phyloP scores from a whole-genome alignment of 2,888 invertebrate species.

The Cantharis lateralis region DNA sequence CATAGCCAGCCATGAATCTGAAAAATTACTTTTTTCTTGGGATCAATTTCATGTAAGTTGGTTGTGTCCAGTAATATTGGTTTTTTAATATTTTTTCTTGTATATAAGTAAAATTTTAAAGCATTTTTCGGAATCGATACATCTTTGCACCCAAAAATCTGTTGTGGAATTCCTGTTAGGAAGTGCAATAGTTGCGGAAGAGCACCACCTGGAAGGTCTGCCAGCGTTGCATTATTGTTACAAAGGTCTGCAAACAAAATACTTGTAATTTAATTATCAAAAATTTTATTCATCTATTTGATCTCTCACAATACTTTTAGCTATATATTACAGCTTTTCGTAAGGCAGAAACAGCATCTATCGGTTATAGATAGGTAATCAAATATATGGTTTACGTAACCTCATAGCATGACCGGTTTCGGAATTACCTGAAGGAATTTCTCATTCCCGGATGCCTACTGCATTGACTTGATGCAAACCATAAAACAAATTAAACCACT shows the following conservation, averaged over 20 bases:
- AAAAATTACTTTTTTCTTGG: not conserved
- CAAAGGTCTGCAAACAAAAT: not conserved
- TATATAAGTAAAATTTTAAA: not conserved
- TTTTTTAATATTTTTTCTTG: not conserved
- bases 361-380: too few species aligned
- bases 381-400: too few species aligned
- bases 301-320: too few species aligned
- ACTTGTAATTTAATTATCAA: too few species aligned
- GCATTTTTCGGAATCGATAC: not conserved
- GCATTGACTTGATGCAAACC: too few species aligned
- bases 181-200: not conserved
- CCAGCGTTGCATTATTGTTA: not conserved
- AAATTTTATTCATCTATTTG: too few species aligned
- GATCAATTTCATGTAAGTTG: not conserved
- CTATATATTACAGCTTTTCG: too few species aligned
- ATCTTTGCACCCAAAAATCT: not conserved
- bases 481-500: too few species aligned
- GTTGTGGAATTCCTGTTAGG: not conserved
- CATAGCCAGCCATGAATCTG: constrained; percentile 14
- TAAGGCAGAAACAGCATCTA: too few species aligned
- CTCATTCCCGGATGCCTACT: too few species aligned
- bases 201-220: not conserved
- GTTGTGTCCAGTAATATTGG: not conserved
- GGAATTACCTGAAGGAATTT: too few species aligned
- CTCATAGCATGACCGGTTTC: too few species aligned